Evolutionary conservation across 2,797 vertebrate genomes (phyloP), one percentile per base, ranked within the genome.

Genomic region (Zalophus californianus): DNA sequence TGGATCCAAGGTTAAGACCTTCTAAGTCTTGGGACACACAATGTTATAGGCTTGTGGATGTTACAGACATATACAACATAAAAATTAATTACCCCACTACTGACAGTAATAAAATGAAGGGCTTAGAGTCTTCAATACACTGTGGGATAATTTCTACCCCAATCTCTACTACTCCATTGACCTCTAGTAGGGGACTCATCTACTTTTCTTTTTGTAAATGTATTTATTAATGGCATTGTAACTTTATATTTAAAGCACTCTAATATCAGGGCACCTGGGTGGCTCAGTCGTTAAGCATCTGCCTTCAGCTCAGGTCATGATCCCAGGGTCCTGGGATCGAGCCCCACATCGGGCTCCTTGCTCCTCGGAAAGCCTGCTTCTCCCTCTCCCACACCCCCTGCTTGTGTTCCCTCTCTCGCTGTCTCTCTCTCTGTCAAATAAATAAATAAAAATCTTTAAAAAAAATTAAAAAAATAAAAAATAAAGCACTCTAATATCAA

Each of bases 181-280:
- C 78, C 60, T 90, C 72, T 75, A 66, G 29, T 50, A 85, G 7
- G 23, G 3, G 8, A 83, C 4, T 79, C 66, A 86, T 27, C 54
- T 77, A 88, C 41, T 87, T 92, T 93, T 75, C 38, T 25, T 64
- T 96, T 90, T 90, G 20, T 73, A 93, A 94, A 85, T 73, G 78
- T 52, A 82, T 38, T 77, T 95, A 66, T 82, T 85, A 38, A 72
- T 58, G 23, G 32, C 23, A 93, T 50, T 78, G 8, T 41, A 92
- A 95, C 10, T 75, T 64, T 56, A 79, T 54, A 87, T 78, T 56
- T 94, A 94, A 90, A 91, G 3, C 16, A 87, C 27, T 86, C 23
- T 66, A 29, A n/a, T 10, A 38, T 38, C 38, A 38, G 38, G 38
- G 38, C 38, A 38, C 38, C 38, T 38, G 38, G 38, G 38, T 38